Conservation (phyloP, 2,797 vertebrate genomes). For the Antrozous pallidus region DNA sequence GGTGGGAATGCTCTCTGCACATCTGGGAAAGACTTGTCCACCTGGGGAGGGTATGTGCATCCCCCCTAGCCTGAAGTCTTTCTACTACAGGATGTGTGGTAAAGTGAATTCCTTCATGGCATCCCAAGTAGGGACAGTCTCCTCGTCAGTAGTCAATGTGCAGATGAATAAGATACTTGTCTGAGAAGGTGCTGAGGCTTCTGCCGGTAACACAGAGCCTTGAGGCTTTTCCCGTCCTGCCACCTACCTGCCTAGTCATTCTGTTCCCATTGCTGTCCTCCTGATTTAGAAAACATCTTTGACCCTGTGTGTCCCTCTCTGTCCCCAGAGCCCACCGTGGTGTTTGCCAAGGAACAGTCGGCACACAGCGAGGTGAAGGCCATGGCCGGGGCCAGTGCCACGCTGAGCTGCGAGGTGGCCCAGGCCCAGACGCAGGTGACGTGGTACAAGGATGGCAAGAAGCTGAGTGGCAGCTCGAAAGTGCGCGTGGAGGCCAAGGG, state of each 20-base stretch:
- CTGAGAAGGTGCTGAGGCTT: no score
- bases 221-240: no score
- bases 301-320: not conserved
- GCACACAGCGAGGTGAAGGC: constrained; percentile 80
- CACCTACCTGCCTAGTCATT: no score
- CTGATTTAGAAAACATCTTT: not conserved
- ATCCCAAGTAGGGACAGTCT: no score
- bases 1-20: no score
- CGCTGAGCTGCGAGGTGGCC: constrained; percentile 83
- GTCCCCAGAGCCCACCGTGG: constrained; percentile 39
- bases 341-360: constrained; percentile 71
- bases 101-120: no score
- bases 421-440: constrained; percentile 81
- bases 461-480: constrained; percentile 79
- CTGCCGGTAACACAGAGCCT: not conserved
- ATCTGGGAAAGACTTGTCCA: no score
- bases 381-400: constrained; percentile 74
- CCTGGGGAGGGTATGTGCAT: no score
- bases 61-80: no score
- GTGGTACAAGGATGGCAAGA: constrained; percentile 87
- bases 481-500: constrained; percentile 81
- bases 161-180: no score
- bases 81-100: no score
- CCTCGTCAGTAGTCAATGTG: no score
- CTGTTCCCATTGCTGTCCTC: not conserved